A percentile compares a stretch with the other conserved stretches of the same genome.
Evolutionary conservation across 2,113 vertebrate species (phyloP).

Genomic region (Cephalopholis sonnerati): DNA sequence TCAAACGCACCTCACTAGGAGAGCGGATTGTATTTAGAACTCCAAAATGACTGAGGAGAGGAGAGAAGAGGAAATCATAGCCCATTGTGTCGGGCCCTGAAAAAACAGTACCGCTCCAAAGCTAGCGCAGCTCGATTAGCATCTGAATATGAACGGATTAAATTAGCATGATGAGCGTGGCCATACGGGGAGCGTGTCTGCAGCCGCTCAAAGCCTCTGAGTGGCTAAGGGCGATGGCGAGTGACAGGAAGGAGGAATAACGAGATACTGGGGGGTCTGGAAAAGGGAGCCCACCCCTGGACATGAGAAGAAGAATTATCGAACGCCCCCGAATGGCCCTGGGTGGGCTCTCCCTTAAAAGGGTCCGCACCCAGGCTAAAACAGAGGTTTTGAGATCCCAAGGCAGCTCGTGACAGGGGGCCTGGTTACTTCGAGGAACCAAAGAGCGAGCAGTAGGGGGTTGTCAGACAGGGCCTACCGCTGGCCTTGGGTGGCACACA

Average conservation of each 20-base stretch:
- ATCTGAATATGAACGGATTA: constrained; percentile 82
- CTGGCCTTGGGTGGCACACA: constrained; percentile 60
- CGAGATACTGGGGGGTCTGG: constrained; percentile 43
- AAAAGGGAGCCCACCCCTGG: constrained; percentile 41
- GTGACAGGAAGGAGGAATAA: constrained; percentile 55
- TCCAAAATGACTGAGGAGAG: constrained; percentile 57
- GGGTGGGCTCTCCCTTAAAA: constrained; percentile 62
- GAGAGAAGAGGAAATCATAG: constrained; percentile 53
- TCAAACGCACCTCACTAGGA: constrained; percentile 52
- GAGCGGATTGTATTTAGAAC: constrained; percentile 55
- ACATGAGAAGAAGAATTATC: constrained; percentile 43
- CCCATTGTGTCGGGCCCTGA: constrained; percentile 62
- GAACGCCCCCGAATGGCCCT: constrained; percentile 44
- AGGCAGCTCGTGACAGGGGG: constrained; percentile 48
- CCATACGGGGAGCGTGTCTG: constrained; percentile 70
- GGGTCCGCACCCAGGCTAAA: constrained; percentile 43
- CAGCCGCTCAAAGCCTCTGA: constrained; percentile 47
- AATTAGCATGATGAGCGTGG: constrained; percentile 75
- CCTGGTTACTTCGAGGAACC: constrained; percentile 51
- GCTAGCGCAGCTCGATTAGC: constrained; percentile 70
- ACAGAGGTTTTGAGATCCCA: constrained; percentile 50
- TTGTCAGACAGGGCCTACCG: constrained; percentile 57
- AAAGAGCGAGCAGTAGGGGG: constrained; percentile 63
- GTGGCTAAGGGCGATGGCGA: constrained; percentile 42
- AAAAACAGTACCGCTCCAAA: constrained; percentile 58